phyloP scores from a whole-genome alignment of 2,888 invertebrate genomes.

The Prenolepis imparis region DNA sequence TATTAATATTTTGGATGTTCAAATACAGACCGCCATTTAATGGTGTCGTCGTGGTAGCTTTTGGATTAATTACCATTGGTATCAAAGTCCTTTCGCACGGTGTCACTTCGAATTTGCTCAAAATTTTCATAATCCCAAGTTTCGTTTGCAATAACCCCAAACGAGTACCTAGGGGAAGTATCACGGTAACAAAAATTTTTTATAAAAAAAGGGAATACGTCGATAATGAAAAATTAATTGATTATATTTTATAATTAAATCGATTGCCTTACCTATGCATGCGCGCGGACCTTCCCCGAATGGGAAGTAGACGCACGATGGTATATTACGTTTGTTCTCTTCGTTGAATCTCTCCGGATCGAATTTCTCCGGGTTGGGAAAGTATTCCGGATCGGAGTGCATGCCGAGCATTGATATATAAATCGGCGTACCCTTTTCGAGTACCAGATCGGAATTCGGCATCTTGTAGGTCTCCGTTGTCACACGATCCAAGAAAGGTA shows the following conservation, averaged over 20 bases:
- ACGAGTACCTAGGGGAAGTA: constrained; percentile 72
- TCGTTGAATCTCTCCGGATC: constrained; percentile 85
- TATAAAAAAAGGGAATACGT: neutral
- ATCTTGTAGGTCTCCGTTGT: constrained; percentile 75
- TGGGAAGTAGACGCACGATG: constrained; percentile 79
- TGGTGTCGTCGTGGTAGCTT: constrained; percentile 64
- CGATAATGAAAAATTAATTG: neutral
- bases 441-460: constrained; percentile 69
- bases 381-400: constrained; percentile 83
- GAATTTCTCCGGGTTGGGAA: constrained; percentile 83
- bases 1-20: constrained; percentile 59
- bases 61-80: constrained; percentile 74
- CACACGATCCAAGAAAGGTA: constrained; percentile 68
- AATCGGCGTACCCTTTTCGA: constrained; percentile 81
- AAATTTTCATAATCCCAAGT: constrained; percentile 75
- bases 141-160: constrained; percentile 80
- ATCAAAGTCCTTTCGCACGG: constrained; percentile 74
- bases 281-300: constrained; percentile 82
- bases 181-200: neutral
- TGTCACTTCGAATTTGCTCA: constrained; percentile 77
- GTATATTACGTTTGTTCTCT: constrained; percentile 78
- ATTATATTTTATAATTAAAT: neutral
- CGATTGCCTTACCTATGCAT: constrained; percentile 79
- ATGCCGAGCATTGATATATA: constrained; percentile 81
- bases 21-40: constrained; percentile 71